Evolutionary conservation across 2,888 invertebrate species (phyloP), one percentile per base, ranked within the genome.

Genomic region (Epinotia bilunana): DNA sequence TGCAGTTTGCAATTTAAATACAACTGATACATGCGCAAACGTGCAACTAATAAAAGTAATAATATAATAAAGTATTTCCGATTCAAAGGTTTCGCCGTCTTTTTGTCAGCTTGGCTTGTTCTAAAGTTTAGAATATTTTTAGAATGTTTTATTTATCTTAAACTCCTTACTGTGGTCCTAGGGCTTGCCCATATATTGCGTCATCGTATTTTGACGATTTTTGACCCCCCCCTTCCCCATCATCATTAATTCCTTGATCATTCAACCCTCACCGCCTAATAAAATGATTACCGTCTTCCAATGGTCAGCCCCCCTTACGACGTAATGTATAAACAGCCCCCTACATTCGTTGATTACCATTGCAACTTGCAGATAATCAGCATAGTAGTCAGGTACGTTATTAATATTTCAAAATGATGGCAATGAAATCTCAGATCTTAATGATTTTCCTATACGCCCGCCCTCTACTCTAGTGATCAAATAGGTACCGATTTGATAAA

Each of bases 1-100:
- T 70, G 74, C 74, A 74, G 58, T 55, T 73, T 73, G 73, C 64
- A 71, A 74, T 64, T 74, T 69, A 74, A 64, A 74, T 70, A 71
- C 57, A 13, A 43, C 64, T 28, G 65, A 46, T 55, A 55, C 43
- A 73, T 68, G 68, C 68, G 68, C 68, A 73, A 57, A 60, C 58
- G 58, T 69, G 46, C n/a, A 13, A 46, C 57, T 63, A 63, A 73
- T 73, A 73, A 65, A 33, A 53, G 53, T 53, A 53, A 53, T n/a
- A n/a, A n/a, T n/a, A n/a, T n/a, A n/a, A n/a, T 53, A 33, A 58
- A 46, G 55, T 62, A n/a, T 39, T 73, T 67, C 73, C 67, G 58
- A 62, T 73, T 57, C 16, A 57, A 68, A 73, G 46, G 18, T 43
- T 39, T 68, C 57, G n/a, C n/a, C n/a, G n/a, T n/a, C n/a, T n/a